Base-by-base conservation (phyloP, 2,888 invertebrate species). In the Rotaria macrura region DNA sequence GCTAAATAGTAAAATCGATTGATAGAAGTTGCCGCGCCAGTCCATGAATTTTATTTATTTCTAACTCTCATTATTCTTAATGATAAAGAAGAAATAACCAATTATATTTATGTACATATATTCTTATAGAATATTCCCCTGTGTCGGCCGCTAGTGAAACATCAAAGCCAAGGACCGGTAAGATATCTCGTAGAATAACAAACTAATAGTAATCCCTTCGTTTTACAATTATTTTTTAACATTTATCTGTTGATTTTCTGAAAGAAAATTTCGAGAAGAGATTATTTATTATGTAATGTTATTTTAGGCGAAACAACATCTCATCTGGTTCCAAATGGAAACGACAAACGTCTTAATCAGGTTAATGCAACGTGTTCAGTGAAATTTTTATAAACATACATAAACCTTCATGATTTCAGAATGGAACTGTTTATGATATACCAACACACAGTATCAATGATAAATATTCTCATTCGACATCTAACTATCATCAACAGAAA, bases 391-490 rank as follows among this genome's bases (percentile, higher is more conserved):
- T 43, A 43, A 49, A 49, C 49, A 10, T 47, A 47, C 10, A 47
- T 47, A 49, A 49, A 40, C 40, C 14, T 3, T 9, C 23, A 6
- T 43, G 43, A 43, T 43, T 79, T n/a, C 40, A 79, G 79, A 79
- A 79, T 79, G 43, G 79, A 43, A 40, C n/a, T 43, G 79, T 79
- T n/a, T 79, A 79, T n/a, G 79, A 79, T 43, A n/a, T 43, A 25
- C 79, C 79, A 40, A 2, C 25, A 12, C 43, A 40, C n/a, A 12
- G 25, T 2, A 43, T 4, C 3, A 79, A 79, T n/a, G 25, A n/a
- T 79, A 40, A 40, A 79, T 25, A 40, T 43, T 79, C 79, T 12
- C 40, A 40, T 20, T 43, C 74, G 6, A 1, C 43, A 25, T n/a
- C 43, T n/a, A 25, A 10, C 34, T 79, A 79, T 79, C 79, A 79